Evolutionary conservation across 2,797 vertebrate genomes (phyloP).

Genomic region (Melanotaenia boesemani): DNA sequence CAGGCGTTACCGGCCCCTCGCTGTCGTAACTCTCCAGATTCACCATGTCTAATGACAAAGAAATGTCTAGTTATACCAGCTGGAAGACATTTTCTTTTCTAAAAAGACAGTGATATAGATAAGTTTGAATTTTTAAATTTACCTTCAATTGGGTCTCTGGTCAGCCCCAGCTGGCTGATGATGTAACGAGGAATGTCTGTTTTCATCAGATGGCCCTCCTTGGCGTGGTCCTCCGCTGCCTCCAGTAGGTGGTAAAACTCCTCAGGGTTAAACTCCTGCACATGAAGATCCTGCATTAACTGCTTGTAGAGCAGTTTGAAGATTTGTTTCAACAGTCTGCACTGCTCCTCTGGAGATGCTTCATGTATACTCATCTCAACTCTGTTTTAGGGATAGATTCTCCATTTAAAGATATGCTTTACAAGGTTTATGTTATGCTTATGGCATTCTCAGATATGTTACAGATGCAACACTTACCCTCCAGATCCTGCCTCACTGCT

Average conservation of each 20-base stretch:
- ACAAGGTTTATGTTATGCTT: neutral
- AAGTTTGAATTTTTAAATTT: slow-evolving; percentile 60
- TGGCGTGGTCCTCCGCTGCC: slow-evolving; percentile 92
- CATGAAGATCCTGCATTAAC: slow-evolving; percentile 3
- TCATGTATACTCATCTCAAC: neutral
- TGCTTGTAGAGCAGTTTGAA: neutral
- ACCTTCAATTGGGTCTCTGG: slow-evolving; percentile 93
- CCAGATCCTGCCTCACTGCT: neutral
- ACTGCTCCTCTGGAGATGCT: neutral
- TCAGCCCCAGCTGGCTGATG: slow-evolving; percentile 92
- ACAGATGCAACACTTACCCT: neutral
- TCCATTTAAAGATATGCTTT: neutral
- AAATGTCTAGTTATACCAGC: neutral
- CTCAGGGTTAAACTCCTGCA: slow-evolving; percentile 93
- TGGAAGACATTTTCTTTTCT: neutral
- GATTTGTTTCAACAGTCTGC: slow-evolving; percentile 14
- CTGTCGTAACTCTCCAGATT: slow-evolving; percentile 91
- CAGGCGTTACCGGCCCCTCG: slow-evolving; percentile 89
- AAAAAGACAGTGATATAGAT: neutral
- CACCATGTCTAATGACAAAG: slow-evolving; percentile 85
- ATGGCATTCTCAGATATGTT: neutral
- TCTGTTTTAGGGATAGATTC: neutral
- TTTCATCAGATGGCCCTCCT: slow-evolving; percentile 92
- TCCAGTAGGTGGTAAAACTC: slow-evolving; percentile 94
- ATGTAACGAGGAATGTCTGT: slow-evolving; percentile 95